phyloP scores from a whole-genome alignment of 2,888 invertebrate species.

The Lithodes maja region DNA sequence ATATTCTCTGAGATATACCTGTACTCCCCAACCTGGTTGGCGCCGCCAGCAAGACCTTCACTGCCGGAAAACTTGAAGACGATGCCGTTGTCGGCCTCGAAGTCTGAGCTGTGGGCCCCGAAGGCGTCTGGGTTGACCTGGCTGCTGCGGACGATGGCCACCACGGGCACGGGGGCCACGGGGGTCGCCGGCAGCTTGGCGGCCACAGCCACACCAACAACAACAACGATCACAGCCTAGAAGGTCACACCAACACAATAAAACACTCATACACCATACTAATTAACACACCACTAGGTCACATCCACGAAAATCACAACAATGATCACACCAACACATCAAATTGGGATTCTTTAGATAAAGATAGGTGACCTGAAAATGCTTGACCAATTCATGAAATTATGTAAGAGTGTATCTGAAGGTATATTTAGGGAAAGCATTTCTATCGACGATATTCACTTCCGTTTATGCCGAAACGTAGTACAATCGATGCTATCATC shows the following conservation, averaged over 20 bases:
- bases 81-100: conserved; percentile 56
- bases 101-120: conserved; percentile 52
- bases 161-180: conserved; percentile 8
- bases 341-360: no score
- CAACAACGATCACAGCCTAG: no score
- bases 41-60: conserved; percentile 26
- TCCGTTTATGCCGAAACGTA: no score
- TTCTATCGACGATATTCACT: no score
- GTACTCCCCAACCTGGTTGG: conserved; percentile 40
- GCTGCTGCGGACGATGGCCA: conserved; percentile 37
- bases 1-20: conserved; percentile 12
- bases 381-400: no score
- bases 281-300: no score
- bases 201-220: not conserved
- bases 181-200: not conserved
- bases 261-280: not conserved
- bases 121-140: conserved; percentile 34
- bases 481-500: no score
- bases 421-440: no score
- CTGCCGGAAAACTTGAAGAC: conserved; percentile 36
- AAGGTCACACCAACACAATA: no score
- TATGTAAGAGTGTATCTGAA: no score
- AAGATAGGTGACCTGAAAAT: no score
- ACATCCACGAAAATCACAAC: not conserved
- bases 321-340: not conserved